Conservation (phyloP, 1,140 invertebrate species). For the Coelopa frigida region DNA sequence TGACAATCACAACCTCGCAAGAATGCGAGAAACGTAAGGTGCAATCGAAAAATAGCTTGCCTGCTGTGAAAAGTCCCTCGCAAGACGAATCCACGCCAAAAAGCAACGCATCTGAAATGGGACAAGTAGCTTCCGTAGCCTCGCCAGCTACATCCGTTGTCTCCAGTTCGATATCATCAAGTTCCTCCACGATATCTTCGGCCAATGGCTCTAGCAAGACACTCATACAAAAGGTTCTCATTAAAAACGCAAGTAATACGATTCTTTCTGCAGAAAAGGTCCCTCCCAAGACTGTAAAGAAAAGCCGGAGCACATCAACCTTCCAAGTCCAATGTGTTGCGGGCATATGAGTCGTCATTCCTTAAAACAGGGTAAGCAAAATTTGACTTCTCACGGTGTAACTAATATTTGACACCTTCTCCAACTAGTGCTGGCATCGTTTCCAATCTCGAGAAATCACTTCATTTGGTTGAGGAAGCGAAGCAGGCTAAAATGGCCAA, state of each 20-base stretch:
- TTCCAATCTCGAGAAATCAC: constrained; percentile 28
- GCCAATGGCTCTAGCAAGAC: background rate
- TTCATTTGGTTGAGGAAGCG: constrained; percentile 30
- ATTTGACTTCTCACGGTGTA: too few species aligned
- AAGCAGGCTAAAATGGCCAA: constrained; percentile 27
- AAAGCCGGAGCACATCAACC: background rate
- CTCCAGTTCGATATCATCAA: too few species aligned
- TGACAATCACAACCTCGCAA: background rate
- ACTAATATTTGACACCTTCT: too few species aligned
- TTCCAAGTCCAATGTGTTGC: constrained; percentile 2
- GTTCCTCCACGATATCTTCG: too few species aligned
- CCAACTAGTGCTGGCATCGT: constrained; percentile 27
- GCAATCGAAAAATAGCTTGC: too few species aligned
- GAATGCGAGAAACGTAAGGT: too few species aligned
- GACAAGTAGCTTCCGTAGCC: too few species aligned
- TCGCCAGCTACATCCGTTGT: too few species aligned
- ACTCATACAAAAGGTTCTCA: constrained; percentile 8
- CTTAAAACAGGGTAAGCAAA: constrained; percentile 30
- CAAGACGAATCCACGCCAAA: too few species aligned
- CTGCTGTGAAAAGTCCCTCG: too few species aligned
- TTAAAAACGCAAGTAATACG: constrained; percentile 4
- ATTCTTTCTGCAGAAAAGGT: background rate
- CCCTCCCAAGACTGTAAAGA: background rate
- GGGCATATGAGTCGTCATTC: constrained; percentile 30
- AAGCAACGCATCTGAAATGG: too few species aligned